phyloP scores from a whole-genome alignment of 2,797 vertebrate genomes.

The Diplodus puntazzo region DNA sequence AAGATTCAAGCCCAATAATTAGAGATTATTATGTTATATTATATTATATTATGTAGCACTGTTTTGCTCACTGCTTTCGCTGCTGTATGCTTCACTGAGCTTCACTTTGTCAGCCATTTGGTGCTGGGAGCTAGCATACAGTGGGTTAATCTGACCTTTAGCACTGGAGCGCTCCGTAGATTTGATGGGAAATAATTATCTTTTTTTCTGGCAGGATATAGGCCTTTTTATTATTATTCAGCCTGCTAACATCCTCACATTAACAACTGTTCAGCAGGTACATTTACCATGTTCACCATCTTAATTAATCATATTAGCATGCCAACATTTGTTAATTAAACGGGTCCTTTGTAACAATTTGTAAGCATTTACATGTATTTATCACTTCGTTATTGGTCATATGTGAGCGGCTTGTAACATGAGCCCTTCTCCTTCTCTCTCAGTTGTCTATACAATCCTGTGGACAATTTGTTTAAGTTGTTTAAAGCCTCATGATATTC shows the following conservation, averaged over 20 bases:
- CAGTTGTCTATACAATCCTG: too few relatives aligned
- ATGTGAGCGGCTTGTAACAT: too few relatives aligned
- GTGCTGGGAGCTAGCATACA: background rate
- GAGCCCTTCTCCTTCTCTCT: too few relatives aligned
- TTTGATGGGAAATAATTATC: background rate
- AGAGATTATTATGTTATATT: too few relatives aligned
- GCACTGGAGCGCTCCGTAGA: background rate
- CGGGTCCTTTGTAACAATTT: too few relatives aligned
- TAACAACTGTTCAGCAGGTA: background rate
- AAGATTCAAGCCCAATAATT: background rate
- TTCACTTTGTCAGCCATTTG: background rate
- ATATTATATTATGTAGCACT: too few relatives aligned
- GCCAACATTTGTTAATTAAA: background rate
- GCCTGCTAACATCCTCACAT: background rate
- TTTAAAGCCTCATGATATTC: background rate
- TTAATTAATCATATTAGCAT: background rate
- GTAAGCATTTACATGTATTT: too few relatives aligned
- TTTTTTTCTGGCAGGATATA: too few relatives aligned
- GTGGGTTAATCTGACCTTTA: background rate
- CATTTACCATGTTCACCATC: background rate
- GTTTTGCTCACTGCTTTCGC: slow-evolving; percentile 3
- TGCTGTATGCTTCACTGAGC: background rate
- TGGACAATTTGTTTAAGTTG: too few relatives aligned
- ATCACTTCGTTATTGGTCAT: too few relatives aligned
- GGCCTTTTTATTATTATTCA: background rate